phyloP scores from a whole-genome alignment of 2,888 invertebrate genomes.

The Oscheius onirici region DNA sequence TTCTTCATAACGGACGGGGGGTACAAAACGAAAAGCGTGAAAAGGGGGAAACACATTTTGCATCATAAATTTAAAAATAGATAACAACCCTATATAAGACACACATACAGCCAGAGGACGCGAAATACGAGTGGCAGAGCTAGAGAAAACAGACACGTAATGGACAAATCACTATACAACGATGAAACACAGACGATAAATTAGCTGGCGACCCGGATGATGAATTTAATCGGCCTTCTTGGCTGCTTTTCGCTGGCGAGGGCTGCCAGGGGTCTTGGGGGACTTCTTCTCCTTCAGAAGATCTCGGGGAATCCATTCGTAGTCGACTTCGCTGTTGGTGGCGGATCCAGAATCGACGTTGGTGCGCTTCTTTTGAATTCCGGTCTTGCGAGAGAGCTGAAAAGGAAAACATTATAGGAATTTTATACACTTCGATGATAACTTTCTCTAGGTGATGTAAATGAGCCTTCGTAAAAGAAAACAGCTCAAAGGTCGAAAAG shows the following conservation, averaged over 20 bases:
- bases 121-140: not conserved
- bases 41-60: not conserved
- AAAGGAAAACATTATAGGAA: too few species aligned
- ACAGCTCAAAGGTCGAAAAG: not conserved
- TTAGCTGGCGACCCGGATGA: too few species aligned
- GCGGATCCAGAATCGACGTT: constrained; percentile 86
- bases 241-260: constrained; percentile 55
- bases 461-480: too few species aligned
- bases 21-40: not conserved
- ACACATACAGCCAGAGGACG: not conserved
- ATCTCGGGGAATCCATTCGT: constrained; percentile 96
- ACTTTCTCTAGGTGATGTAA: too few species aligned
- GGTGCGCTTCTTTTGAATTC: constrained; percentile 55
- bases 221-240: constrained; percentile 59
- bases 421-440: too few species aligned
- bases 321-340: constrained; percentile 86
- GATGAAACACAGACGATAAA: not conserved
- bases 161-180: constrained; percentile 12
- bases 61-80: too few species aligned
- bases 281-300: constrained; percentile 60
- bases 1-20: not conserved
- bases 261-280: constrained; percentile 59
- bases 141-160: constrained; percentile 15
- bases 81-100: not conserved
- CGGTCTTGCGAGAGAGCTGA: constrained; percentile 66